Evolutionary conservation across 2,113 vertebrate genomes (phyloP).

Genomic region (Elgaria multicarinata): DNA sequence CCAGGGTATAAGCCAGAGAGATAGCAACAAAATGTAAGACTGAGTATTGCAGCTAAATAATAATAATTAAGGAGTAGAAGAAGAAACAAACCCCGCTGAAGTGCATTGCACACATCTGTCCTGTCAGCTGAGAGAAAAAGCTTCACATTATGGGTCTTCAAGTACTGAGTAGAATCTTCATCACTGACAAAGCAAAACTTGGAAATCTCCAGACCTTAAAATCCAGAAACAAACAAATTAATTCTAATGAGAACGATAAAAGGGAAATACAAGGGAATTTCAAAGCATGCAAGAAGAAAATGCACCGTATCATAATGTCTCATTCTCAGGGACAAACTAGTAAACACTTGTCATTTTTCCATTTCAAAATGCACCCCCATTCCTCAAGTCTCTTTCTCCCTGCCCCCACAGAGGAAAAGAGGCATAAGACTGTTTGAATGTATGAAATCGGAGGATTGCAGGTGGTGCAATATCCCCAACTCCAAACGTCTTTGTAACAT

Average conservation of each 20-base stretch:
- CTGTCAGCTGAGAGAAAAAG: conserved; percentile 82
- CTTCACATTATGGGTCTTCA: conserved; percentile 76
- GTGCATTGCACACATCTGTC: conserved; percentile 72
- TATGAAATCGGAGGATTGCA: neutral
- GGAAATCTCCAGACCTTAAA: conserved; percentile 81
- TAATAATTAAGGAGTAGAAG: rapidly evolving
- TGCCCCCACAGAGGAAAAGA: neutral
- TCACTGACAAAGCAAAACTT: conserved; percentile 82
- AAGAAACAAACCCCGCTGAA: conserved; percentile 63
- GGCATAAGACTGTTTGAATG: neutral
- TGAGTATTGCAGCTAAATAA: neutral
- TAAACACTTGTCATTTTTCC: neutral
- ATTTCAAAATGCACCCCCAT: too few species aligned
- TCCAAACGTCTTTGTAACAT: neutral
- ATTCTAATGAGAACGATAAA: neutral
- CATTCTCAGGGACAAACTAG: neutral
- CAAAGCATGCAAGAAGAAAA: neutral
- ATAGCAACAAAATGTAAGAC: neutral
- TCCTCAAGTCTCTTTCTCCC: neutral
- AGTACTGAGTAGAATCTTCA: conserved; percentile 75
- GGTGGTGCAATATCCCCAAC: neutral
- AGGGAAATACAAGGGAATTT: neutral
- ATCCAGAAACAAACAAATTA: neutral
- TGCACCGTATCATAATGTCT: neutral
- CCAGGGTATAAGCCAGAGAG: neutral